Evolutionary conservation across 2,797 vertebrate species (phyloP), one percentile per base, ranked within the genome.

Genomic region (Bufotes viridis): DNA sequence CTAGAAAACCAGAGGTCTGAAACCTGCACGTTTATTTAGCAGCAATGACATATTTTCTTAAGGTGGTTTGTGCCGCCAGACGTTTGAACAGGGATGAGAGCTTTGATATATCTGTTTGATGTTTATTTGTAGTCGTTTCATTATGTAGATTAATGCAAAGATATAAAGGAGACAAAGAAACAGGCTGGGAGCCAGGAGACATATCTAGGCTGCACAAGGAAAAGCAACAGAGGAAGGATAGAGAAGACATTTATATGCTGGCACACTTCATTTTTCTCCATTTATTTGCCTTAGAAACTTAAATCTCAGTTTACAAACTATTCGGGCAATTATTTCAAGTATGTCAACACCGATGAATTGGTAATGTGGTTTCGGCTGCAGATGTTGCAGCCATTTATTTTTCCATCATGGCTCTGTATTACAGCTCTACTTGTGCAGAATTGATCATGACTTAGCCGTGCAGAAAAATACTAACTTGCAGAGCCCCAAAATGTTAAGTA

Each of bases 71-170:
- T 51, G 22, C 34, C n/a, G 24, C 75, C 20, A 72, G 75, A 74
- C 17, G 29, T 42, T 53, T 60, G 84, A 85, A 83, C 84, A 26
- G 84, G 67, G 78, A 75, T 13, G 24, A 24, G 6, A 69, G 60
- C 84, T 85, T 58, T 80, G 74, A 61, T 42, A 82, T 87, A 63
- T 84, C 53, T 82, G 88, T 89, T 82, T 89, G 80, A 89, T 87
- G 72, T 86, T 70, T 89, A 87, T 83, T 89, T 89, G 57, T 78
- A 63, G 80, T 69, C 42, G 18, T 81, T 86, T 20, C 58, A 86
- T 86, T 87, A 89, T 89, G 88, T 86, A 89, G 65, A 89, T 89
- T 82, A 83, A 89, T 89, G 85, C 88, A 87, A 85, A 72, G 69
- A 85, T 84, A 76, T 81, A 49, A 81, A 75, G n/a, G 34, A 88